Percentiles rank a stretch among this genome's conserved stretches.
phyloP scores from a whole-genome alignment of 64 coral and sea anemone species.

The Trachythela sp. region DNA sequence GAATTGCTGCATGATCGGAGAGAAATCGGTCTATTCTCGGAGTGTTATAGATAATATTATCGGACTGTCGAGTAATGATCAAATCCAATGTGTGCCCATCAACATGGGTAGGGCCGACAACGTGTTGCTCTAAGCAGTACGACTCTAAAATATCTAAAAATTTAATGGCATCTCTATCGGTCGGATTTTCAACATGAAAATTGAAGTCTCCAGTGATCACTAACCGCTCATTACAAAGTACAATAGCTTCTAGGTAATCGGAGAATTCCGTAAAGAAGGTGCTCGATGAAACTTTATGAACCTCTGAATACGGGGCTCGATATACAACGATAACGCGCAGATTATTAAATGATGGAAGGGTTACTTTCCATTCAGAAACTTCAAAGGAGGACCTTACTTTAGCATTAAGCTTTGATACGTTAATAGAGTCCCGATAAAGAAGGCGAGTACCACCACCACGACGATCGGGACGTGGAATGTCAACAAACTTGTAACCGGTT shows the following conservation, averaged over 20 bases:
- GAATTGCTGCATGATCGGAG: slow-evolving; percentile 15
- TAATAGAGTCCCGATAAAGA: slow-evolving; percentile 22
- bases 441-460: slow-evolving; percentile 29
- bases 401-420: slow-evolving; percentile 19
- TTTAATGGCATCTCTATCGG: slow-evolving; percentile 15
- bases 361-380: slow-evolving; percentile 39
- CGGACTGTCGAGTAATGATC: slow-evolving; percentile 31
- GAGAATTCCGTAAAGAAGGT: slow-evolving; percentile 29
- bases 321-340: slow-evolving; percentile 18
- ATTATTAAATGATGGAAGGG: not conserved
- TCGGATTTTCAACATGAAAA: slow-evolving; percentile 32
- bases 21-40: slow-evolving; percentile 23
- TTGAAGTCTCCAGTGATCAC: slow-evolving; percentile 45
- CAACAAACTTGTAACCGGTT: slow-evolving; percentile 25
- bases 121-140: slow-evolving; percentile 11
- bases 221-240: slow-evolving; percentile 47
- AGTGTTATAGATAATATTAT: not conserved
- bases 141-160: slow-evolving; percentile 25
- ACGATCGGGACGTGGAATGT: not conserved
- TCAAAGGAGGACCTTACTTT: slow-evolving; percentile 28
- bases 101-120: slow-evolving; percentile 4
- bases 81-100: not conserved
- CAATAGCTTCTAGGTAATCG: slow-evolving; percentile 41
- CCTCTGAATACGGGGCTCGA: slow-evolving; percentile 27
- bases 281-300: not conserved